Evolutionary conservation across 92 coral and sea anemone species (phyloP).

Genomic region (Phymanthus crucifer): DNA sequence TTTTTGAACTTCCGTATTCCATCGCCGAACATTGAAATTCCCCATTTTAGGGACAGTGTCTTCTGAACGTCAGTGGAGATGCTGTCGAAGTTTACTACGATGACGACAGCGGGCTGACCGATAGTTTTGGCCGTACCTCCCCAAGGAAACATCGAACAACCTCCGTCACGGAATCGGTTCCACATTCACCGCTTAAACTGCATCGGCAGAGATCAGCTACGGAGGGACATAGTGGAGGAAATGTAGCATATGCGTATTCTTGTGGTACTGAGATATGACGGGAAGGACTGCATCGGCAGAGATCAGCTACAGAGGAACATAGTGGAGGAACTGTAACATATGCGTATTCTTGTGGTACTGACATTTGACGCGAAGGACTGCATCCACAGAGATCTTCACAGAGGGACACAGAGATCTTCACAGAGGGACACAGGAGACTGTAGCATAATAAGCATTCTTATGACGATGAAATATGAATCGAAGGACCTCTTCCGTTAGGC

Average conservation of each 20-base stretch:
- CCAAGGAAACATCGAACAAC: slow-evolving; percentile 65
- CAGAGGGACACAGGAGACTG: too few relatives aligned
- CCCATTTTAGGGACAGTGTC: slow-evolving; percentile 77
- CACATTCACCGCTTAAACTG: slow-evolving; percentile 52
- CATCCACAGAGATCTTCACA: too few relatives aligned
- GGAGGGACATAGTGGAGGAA: background rate
- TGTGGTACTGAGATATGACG: slow-evolving; percentile 10
- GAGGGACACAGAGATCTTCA: too few relatives aligned
- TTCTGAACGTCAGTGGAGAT: slow-evolving; percentile 90
- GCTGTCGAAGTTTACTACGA: slow-evolving; percentile 81
- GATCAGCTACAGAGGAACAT: slow-evolving; percentile 57
- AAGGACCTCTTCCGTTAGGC: too few relatives aligned
- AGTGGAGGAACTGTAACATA: background rate
- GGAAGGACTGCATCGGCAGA: slow-evolving; percentile 51
- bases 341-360: slow-evolving; percentile 13
- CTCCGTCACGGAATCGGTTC: slow-evolving; percentile 55
- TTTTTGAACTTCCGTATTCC: too few relatives aligned
- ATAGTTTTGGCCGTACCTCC: slow-evolving; percentile 58
- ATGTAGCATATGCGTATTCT: background rate
- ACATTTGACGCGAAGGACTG: slow-evolving; percentile 10
- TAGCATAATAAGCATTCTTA: too few relatives aligned
- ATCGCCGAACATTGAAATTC: too few relatives aligned
- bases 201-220: slow-evolving; percentile 69
- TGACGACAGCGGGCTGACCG: slow-evolving; percentile 57
- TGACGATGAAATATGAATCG: too few relatives aligned